Conservation (phyloP, 1,140 invertebrate genomes). For the Wasmannia auropunctata region DNA sequence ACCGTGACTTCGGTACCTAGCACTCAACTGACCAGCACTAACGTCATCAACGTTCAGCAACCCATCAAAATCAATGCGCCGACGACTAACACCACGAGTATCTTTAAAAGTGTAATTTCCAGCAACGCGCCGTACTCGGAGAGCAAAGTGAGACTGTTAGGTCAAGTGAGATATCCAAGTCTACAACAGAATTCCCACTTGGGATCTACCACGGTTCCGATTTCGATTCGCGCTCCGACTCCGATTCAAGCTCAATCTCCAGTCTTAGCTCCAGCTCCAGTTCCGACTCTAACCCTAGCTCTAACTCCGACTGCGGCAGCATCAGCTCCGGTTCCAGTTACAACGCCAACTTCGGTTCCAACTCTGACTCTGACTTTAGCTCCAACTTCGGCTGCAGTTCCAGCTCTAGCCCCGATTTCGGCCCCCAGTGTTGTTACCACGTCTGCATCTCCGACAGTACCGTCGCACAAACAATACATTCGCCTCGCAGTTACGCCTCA, state of each 20-base stretch:
- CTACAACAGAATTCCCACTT: neutral
- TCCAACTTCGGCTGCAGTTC: neutral
- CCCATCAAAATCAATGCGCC: slow-evolving; percentile 2
- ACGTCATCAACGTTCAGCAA: too few relatives aligned
- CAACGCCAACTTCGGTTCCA: neutral
- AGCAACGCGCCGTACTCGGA: neutral
- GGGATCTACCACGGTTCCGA: neutral
- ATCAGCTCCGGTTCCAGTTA: neutral
- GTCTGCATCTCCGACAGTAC: neutral
- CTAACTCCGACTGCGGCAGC: too few relatives aligned
- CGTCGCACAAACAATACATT: slow-evolving; percentile 49
- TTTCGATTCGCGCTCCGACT: neutral
- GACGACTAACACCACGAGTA: slow-evolving; percentile 56
- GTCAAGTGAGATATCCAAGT: neutral
- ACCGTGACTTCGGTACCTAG: slow-evolving; percentile 58
- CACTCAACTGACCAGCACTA: neutral
- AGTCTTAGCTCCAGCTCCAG: neutral
- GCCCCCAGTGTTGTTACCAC: neutral
- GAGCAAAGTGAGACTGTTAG: neutral
- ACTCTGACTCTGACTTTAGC: neutral
- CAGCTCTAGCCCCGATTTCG: neutral
- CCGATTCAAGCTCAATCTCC: neutral
- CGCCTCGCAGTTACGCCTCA: slow-evolving; percentile 55
- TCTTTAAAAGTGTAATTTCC: slow-evolving; percentile 62
- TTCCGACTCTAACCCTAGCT: neutral